Evolutionary conservation across 1,140 invertebrate species (phyloP), one percentile per base, ranked within the genome.

Genomic region (Glossosoma conforme): DNA sequence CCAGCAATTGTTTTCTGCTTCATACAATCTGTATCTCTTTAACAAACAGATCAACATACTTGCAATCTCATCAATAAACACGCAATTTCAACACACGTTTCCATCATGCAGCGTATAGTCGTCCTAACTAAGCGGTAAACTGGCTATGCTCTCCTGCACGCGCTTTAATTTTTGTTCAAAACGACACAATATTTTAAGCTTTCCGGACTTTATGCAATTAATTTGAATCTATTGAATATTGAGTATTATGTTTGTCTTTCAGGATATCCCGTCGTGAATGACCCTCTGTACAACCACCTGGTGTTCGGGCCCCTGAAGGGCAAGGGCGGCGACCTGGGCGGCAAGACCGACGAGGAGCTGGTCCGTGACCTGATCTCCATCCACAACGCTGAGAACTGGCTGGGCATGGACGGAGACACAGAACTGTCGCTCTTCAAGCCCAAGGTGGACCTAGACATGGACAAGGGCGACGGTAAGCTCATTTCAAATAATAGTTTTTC

Each of bases 181-280:
- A n/a, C n/a, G n/a, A n/a, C n/a, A n/a, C n/a, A n/a, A n/a, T n/a
- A n/a, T n/a, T n/a, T n/a, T n/a, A n/a, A n/a, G n/a, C n/a, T n/a
- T n/a, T n/a, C n/a, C n/a, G n/a, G n/a, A n/a, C n/a, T n/a, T n/a
- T n/a, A n/a, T n/a, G n/a, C n/a, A n/a, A n/a, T n/a, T n/a, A n/a
- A n/a, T 8, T 28, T 28, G 25, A 28, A 35, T 36, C 20, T 46
- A 13, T 44, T 46, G 10, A 20, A 14, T 46, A 15, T 19, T 8
- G n/a, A n/a, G 14, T 41, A 13, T 48, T 25, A 19, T 49, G 10
- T 49, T 49, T 41, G 13, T 50, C 20, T 44, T 66, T 21, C 66
- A 90, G 88, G 94, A 44, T 91, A 91, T 76, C 97, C 97, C 1
- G 97, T 99, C 45, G 84, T 96, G 1, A 98, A 98, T 67, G 97